Evolutionary conservation across 2,113 vertebrate genomes (phyloP).

Genomic region (Erpornis zantholeuca): DNA sequence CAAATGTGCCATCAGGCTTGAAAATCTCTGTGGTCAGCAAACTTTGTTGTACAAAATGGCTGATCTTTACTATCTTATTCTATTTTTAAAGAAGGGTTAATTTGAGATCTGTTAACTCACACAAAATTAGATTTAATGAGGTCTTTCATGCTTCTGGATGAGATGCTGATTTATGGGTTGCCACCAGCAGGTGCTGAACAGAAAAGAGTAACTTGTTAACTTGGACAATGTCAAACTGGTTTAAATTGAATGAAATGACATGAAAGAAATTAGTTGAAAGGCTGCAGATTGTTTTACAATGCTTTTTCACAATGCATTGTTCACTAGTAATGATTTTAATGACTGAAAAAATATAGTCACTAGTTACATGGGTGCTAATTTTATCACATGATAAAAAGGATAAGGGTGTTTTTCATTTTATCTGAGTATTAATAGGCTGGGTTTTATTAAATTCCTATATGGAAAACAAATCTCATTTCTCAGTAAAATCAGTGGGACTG

Average conservation of each 20-base stretch:
- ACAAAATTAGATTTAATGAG: slow-evolving; percentile 30
- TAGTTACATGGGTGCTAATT: not conserved
- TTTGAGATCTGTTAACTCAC: slow-evolving; percentile 34
- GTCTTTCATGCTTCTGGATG: slow-evolving; percentile 4
- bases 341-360: not conserved
- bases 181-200: slow-evolving; percentile 10
- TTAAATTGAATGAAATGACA: slow-evolving; percentile 19
- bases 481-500: not conserved
- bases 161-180: not conserved
- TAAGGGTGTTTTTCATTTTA: not conserved
- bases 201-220: not conserved
- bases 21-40: slow-evolving; percentile 54
- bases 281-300: slow-evolving; percentile 1
- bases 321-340: slow-evolving; percentile 24
- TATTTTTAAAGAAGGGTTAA: slow-evolving; percentile 7
- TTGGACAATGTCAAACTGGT: slow-evolving; percentile 8
- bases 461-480: not conserved
- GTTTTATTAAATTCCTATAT: not conserved
- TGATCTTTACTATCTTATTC: slow-evolving; percentile 15
- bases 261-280: slow-evolving; percentile 7
- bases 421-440: not conserved
- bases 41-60: not conserved
- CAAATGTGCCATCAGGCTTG: slow-evolving; percentile 42
- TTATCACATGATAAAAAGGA: not conserved
- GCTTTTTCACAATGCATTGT: not conserved